Conservation (phyloP, 1,140 invertebrate genomes). For the Sarcophaga peregrina region DNA sequence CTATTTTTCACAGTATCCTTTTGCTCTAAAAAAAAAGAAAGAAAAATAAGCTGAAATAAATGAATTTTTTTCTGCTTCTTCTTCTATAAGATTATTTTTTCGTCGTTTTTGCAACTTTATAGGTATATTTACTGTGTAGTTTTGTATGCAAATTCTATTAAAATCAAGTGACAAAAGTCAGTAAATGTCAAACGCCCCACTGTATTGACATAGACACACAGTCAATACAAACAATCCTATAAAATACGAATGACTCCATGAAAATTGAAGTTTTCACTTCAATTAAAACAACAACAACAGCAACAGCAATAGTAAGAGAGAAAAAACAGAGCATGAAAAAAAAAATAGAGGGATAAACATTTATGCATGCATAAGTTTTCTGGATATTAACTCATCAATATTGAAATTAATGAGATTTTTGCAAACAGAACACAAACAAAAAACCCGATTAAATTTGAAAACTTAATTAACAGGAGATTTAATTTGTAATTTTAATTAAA, state of each 20-base stretch:
- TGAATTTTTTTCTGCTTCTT: too few relatives aligned
- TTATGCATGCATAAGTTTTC: not conserved
- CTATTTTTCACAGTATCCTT: too few relatives aligned
- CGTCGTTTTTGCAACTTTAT: too few relatives aligned
- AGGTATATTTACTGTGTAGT: too few relatives aligned
- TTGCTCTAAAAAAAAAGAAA: too few relatives aligned
- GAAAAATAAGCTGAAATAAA: too few relatives aligned
- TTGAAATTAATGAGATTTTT: not conserved
- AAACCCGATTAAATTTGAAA: not conserved
- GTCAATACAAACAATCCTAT: not conserved
- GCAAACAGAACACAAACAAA: not conserved
- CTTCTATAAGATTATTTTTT: too few relatives aligned
- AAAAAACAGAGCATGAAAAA: too few relatives aligned
- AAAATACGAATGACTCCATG: not conserved
- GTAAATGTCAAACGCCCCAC: conserved; percentile 29
- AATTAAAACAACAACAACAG: not conserved
- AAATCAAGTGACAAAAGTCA: conserved; percentile 40
- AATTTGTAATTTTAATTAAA: too few relatives aligned
- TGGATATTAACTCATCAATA: not conserved
- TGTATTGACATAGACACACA: conserved; percentile 13
- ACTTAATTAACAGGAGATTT: not conserved
- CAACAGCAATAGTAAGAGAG: not conserved
- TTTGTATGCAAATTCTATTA: conserved; percentile 20
- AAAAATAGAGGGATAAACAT: not conserved
- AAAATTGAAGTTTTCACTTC: not conserved